Percentiles rank a stretch among this genome's conserved stretches.
These are phyloP conservation scores for Philereme transversata DNA, from an alignment of 2,888 invertebrate genomes.

Conservation along the genomic window DNA sequence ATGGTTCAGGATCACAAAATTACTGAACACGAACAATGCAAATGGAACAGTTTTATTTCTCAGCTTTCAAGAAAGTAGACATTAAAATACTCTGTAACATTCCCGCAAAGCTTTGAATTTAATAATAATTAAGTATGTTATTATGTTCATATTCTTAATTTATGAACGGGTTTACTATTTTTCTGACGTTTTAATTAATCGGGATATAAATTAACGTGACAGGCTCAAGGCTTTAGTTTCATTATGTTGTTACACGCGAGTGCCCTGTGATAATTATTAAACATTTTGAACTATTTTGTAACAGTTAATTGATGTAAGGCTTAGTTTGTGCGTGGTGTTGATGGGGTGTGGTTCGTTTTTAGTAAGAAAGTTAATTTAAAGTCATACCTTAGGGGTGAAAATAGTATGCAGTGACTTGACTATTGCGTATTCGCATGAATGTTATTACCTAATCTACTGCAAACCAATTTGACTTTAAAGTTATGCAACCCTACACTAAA, in stretches of 20 bases:
- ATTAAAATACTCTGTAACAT: constrained; percentile 5
- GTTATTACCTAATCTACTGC: no score
- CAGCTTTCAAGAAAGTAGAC: constrained; percentile 13
- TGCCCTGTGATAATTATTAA: constrained; percentile 40
- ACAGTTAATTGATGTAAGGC: constrained; percentile 22
- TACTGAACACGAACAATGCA: no score
- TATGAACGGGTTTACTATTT: constrained; percentile 31
- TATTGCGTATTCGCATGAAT: no score
- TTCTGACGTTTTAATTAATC: constrained; percentile 39
- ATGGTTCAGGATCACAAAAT: no score
- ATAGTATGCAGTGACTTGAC: no score
- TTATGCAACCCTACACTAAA: no score
- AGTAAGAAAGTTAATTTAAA: background rate
- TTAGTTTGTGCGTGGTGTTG: constrained; percentile 33
- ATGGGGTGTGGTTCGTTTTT: constrained; percentile 25
- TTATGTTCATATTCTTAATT: constrained; percentile 22
- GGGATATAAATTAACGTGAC: constrained; percentile 37
- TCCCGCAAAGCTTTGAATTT: constrained; percentile 8
- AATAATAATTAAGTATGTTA: constrained; percentile 7
- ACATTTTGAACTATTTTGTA: constrained; percentile 29
- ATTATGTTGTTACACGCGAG: constrained; percentile 34
- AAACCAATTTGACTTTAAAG: no score
- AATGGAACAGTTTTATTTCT: background rate
- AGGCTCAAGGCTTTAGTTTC: constrained; percentile 34
- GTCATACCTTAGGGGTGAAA: no score